These are phyloP conservation scores for Coreoperca whiteheadi DNA, from an alignment of 2,113 vertebrate genomes.

Conservation along the genomic window DNA sequence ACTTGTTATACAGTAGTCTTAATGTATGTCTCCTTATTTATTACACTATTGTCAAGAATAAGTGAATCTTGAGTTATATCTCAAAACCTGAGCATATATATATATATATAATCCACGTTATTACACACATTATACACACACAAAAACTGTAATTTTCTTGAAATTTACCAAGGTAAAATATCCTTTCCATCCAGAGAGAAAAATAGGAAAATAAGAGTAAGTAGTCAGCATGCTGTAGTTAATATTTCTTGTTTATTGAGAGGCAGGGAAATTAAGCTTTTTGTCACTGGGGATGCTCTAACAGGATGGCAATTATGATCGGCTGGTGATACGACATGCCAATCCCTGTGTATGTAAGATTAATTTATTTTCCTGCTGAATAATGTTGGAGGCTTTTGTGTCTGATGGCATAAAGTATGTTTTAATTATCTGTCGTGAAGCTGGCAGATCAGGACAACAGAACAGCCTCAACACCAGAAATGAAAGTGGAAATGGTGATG, in stretches of 20 bases:
- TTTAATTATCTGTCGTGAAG: not conserved
- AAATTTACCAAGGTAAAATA: not conserved
- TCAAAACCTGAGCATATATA: not conserved
- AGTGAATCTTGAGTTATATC: not conserved
- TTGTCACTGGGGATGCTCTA: not conserved
- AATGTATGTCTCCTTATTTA: conserved; percentile 5
- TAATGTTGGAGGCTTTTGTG: not conserved
- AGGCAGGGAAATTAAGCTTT: too few species aligned
- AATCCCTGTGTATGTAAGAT: not conserved
- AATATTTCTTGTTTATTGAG: not conserved
- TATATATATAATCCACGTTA: not conserved
- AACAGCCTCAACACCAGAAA: not conserved
- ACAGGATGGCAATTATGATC: not conserved
- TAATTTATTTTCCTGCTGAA: not conserved
- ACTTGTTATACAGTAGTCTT: not conserved
- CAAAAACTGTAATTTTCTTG: not conserved
- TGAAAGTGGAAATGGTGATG: not conserved
- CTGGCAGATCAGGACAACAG: not conserved
- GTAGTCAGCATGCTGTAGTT: not conserved
- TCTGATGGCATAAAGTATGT: not conserved
- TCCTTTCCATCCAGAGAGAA: not conserved
- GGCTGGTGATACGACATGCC: not conserved
- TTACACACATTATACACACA: too few species aligned
- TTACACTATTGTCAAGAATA: not conserved
- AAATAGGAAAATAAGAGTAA: not conserved